phyloP scores from a whole-genome alignment of 1,140 invertebrate species.

The Paralvinella palmiformis region DNA sequence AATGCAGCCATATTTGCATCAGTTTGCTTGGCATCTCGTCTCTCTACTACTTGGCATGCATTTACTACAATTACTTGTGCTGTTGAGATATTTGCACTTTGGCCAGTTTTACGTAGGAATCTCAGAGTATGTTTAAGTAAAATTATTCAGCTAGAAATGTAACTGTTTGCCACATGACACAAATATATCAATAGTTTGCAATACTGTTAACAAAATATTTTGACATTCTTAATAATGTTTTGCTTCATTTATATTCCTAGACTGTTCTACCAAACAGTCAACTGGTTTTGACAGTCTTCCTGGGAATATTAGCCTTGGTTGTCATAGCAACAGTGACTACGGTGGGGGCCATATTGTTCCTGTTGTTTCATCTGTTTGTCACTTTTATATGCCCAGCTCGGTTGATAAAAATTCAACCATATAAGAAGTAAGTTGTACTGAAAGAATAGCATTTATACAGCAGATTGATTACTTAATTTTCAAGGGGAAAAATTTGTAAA shows the following conservation, averaged over 20 bases:
- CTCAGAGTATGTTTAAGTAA: constrained; percentile 43
- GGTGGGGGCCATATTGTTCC: constrained; percentile 52
- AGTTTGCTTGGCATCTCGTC: constrained; percentile 85
- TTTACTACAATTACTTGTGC: constrained; percentile 82
- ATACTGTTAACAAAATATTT: not conserved
- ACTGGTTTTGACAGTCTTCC: constrained; percentile 29
- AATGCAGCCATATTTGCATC: constrained; percentile 89
- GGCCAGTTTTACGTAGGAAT: constrained; percentile 69
- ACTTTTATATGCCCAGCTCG: constrained; percentile 65
- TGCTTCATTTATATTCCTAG: constrained; percentile 25
- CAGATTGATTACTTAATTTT: not conserved
- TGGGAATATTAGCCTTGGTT: constrained; percentile 25
- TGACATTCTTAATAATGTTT: not conserved
- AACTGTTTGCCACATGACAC: not conserved
- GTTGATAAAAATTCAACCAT: constrained; percentile 73
- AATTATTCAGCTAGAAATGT: constrained; percentile 1
- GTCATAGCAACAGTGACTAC: constrained; percentile 50
- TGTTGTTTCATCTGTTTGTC: constrained; percentile 52
- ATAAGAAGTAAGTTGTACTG: constrained; percentile 63
- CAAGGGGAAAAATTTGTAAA: constrained; percentile 5
- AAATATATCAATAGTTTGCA: not conserved
- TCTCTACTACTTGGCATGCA: constrained; percentile 73
- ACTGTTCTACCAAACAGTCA: constrained; percentile 30
- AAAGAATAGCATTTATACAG: not conserved
- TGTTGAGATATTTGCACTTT: constrained; percentile 80